These are phyloP conservation scores for Tiphia femorata DNA, from an alignment of 2,888 invertebrate genomes.

Conservation along the genomic window DNA sequence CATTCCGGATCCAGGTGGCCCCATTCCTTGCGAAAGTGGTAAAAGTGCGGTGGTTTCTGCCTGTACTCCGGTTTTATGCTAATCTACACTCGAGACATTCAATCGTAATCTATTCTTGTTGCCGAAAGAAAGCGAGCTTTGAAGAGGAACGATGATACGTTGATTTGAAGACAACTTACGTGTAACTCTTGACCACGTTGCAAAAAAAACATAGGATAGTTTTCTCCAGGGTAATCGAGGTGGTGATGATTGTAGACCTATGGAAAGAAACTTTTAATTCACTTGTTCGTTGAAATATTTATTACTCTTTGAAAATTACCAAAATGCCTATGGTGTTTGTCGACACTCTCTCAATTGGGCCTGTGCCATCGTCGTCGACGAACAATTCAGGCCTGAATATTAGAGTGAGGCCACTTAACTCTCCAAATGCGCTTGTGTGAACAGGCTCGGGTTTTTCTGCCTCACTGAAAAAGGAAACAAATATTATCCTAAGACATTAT, in stretches of 20 bases:
- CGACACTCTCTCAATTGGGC: constrained; percentile 1
- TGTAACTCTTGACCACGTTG: constrained; percentile 28
- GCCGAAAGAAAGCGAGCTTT: too few species aligned
- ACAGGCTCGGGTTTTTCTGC: background rate
- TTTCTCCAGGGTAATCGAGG: constrained; percentile 46
- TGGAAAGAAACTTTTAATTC: constrained; percentile 1
- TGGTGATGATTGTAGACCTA: constrained; percentile 56
- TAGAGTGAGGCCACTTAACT: too few species aligned
- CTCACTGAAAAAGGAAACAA: too few species aligned
- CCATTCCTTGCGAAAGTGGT: background rate
- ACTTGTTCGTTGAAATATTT: too few species aligned
- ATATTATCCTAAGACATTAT: too few species aligned
- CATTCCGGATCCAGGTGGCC: too few species aligned
- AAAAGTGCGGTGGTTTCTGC: background rate
- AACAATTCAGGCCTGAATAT: constrained; percentile 33
- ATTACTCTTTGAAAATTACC: constrained; percentile 25
- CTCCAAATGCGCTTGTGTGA: constrained; percentile 18
- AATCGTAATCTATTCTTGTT: too few species aligned
- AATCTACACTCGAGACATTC: constrained; percentile 16
- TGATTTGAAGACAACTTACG: constrained; percentile 27
- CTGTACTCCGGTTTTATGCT: constrained; percentile 8
- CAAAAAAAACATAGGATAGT: constrained; percentile 20
- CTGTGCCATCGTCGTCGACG: background rate
- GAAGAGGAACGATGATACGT: too few species aligned
- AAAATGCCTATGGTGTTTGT: constrained; percentile 26